Conservation (phyloP, 1,140 invertebrate species). For the Sminthurides bifidus region DNA sequence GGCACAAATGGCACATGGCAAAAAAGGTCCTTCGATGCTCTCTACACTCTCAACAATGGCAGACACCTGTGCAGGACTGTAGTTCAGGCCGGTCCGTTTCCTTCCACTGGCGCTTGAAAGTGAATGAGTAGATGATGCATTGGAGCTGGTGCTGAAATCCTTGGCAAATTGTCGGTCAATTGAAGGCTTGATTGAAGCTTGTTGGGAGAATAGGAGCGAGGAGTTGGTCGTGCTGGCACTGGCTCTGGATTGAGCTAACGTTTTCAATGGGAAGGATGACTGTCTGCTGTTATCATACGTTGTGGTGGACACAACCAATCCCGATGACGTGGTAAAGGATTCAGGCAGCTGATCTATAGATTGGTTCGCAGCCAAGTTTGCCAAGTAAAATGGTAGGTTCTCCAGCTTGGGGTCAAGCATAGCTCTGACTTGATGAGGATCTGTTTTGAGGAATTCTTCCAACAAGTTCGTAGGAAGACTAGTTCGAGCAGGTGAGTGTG, state of each 20-base stretch:
- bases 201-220: background rate
- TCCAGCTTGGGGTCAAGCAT: too few relatives aligned
- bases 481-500: too few relatives aligned
- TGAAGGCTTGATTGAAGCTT: background rate
- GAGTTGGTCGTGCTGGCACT: background rate
- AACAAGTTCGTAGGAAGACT: too few relatives aligned
- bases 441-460: too few relatives aligned
- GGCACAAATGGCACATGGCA: conserved; percentile 28
- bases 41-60: conserved; percentile 1
- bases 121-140: background rate
- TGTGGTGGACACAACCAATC: background rate
- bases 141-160: background rate
- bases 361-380: too few relatives aligned
- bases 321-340: background rate
- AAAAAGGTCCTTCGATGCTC: background rate
- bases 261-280: background rate
- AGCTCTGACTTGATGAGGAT: too few relatives aligned
- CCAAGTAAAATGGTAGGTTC: too few relatives aligned
- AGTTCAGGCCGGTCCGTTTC: background rate
- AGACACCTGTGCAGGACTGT: background rate
- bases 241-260: background rate
- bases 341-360: too few relatives aligned
- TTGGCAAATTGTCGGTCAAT: background rate
- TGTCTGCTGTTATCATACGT: background rate
- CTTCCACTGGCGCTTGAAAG: background rate